Evolutionary conservation across 2,797 vertebrate genomes (phyloP).

Genomic region (Streptopelia turtur): DNA sequence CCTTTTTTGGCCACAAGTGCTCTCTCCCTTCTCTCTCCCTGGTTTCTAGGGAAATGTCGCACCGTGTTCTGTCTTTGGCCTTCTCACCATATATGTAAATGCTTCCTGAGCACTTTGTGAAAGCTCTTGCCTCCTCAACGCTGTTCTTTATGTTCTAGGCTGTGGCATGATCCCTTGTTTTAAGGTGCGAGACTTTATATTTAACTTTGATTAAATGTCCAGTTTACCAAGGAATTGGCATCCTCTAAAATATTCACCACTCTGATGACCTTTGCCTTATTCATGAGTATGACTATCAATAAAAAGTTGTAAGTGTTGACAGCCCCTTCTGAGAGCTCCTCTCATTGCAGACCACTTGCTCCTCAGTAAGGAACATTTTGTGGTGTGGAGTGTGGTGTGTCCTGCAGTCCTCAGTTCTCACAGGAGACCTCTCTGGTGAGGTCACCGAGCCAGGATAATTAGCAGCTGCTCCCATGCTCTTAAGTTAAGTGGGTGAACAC

Average conservation of each 20-base stretch:
- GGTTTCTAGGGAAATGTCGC: neutral
- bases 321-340: neutral
- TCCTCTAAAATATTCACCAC: neutral
- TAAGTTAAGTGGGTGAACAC: neutral
- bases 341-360: neutral
- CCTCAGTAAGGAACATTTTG: accelerated
- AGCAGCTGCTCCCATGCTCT: neutral
- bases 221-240: neutral
- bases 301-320: neutral
- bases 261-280: neutral
- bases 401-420: accelerated
- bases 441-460: neutral
- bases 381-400: accelerated
- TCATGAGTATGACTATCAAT: no score
- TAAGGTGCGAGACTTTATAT: neutral
- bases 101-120: neutral
- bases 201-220: neutral
- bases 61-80: neutral
- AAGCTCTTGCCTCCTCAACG: neutral
- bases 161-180: neutral
- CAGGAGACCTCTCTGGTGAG: neutral
- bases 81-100: neutral
- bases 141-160: neutral
- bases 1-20: neutral
- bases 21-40: neutral